These are phyloP conservation scores for Geophilus truncorum DNA, from an alignment of 2,888 invertebrate species.

Conservation along the genomic window DNA sequence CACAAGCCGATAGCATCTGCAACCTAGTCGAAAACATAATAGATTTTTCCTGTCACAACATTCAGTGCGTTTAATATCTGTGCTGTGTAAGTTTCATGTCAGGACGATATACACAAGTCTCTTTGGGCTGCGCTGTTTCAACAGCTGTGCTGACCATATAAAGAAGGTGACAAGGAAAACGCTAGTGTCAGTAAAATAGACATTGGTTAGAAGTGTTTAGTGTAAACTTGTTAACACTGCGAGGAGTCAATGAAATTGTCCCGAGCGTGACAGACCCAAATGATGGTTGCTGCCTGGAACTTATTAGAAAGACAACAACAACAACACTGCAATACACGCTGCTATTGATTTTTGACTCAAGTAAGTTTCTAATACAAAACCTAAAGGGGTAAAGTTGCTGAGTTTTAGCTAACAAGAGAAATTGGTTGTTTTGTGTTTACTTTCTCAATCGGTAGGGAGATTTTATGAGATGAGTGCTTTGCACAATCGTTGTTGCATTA, in stretches of 20 bases:
- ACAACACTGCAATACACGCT: neutral
- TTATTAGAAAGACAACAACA: neutral
- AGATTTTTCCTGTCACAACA: slow-evolving; percentile 27
- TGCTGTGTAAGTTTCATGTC: slow-evolving; percentile 25
- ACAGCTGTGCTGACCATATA: slow-evolving; percentile 32
- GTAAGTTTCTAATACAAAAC: too few relatives aligned
- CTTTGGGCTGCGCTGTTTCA: slow-evolving; percentile 25
- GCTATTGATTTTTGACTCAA: neutral
- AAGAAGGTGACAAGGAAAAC: slow-evolving; percentile 23
- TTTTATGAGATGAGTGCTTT: neutral
- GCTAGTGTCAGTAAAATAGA: slow-evolving; percentile 1
- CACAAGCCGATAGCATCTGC: slow-evolving; percentile 27
- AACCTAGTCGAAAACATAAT: slow-evolving; percentile 27
- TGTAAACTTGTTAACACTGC: slow-evolving; percentile 14
- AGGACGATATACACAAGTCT: slow-evolving; percentile 25
- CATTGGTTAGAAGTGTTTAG: slow-evolving; percentile 21
- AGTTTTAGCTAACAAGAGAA: too few relatives aligned
- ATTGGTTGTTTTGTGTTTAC: too few relatives aligned
- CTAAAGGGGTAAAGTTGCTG: too few relatives aligned
- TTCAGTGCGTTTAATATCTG: slow-evolving; percentile 23
- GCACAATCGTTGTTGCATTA: neutral
- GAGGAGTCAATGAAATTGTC: neutral
- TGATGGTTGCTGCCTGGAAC: neutral
- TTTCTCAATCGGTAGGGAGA: too few relatives aligned
- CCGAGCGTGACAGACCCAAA: neutral